Percentiles rank a stretch among this genome's conserved stretches.
phyloP scores from a whole-genome alignment of 2,888 invertebrate species.

The Drosophila prolongata region DNA sequence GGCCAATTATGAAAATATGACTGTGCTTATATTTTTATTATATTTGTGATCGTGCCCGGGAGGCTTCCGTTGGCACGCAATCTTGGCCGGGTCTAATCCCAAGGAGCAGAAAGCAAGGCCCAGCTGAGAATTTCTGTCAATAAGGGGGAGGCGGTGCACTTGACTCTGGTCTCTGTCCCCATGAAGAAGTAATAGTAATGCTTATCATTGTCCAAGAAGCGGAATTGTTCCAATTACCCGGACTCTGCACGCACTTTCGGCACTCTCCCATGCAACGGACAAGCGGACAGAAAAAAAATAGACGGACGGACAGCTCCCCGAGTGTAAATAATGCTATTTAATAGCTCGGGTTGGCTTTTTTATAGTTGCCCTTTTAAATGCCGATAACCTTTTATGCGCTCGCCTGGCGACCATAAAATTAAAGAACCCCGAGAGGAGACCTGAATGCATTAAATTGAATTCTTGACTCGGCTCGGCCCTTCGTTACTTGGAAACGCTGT shows the following conservation, averaged over 20 bases:
- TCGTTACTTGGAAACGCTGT: conserved; percentile 68
- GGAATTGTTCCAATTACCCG: conserved; percentile 73
- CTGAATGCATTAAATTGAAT: conserved; percentile 75
- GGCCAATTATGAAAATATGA: conserved; percentile 73
- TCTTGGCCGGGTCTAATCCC: conserved; percentile 35
- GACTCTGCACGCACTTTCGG: conserved; percentile 74
- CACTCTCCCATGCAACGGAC: conserved; percentile 33
- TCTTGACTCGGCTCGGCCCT: conserved; percentile 18
- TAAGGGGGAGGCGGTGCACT: conserved; percentile 51
- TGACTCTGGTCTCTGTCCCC: conserved; percentile 34
- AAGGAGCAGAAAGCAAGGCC: background rate
- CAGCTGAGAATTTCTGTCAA: conserved; percentile 11
- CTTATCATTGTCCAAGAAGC: conserved; percentile 59
- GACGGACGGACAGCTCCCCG: conserved; percentile 14
- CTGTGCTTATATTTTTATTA: conserved; percentile 43
- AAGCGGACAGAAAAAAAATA: background rate
- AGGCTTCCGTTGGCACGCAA: conserved; percentile 43
- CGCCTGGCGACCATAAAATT: conserved; percentile 63
- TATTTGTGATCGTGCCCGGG: conserved; percentile 55
- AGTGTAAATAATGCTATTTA: conserved; percentile 66
- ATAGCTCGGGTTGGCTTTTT: conserved; percentile 52
- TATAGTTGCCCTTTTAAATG: conserved; percentile 70
- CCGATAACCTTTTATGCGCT: conserved; percentile 76
- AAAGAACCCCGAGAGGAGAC: conserved; percentile 40
- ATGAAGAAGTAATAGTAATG: conserved; percentile 22